Conservation (phyloP, 2,888 invertebrate genomes). For the Gymnoscelis rufifasciata region DNA sequence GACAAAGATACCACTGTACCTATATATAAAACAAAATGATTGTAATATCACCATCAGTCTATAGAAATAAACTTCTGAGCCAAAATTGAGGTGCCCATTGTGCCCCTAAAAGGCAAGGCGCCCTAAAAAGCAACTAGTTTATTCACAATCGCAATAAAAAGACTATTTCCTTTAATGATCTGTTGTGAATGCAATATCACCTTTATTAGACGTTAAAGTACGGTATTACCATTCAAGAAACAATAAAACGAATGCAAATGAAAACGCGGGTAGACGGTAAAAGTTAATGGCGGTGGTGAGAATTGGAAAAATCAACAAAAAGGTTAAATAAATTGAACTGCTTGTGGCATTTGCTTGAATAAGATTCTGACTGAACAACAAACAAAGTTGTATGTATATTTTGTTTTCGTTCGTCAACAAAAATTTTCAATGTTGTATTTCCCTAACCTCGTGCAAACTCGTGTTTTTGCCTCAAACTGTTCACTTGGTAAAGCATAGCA, state of each 20-base stretch:
- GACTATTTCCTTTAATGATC: neutral
- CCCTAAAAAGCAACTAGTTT: neutral
- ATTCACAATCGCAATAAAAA: neutral
- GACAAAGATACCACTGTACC: no score
- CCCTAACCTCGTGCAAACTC: no score
- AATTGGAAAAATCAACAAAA: slow-evolving; percentile 3
- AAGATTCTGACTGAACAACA: neutral
- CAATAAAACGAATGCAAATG: slow-evolving; percentile 27
- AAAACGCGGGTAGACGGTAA: slow-evolving; percentile 13
- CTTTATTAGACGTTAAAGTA: slow-evolving; percentile 20
- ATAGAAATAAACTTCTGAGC: no score
- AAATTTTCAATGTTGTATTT: no score
- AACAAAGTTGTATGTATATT: neutral
- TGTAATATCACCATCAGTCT: no score
- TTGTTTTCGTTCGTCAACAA: no score
- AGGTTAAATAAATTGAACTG: slow-evolving; percentile 1
- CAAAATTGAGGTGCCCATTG: no score
- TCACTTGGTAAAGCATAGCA: no score
- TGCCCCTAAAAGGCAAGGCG: no score
- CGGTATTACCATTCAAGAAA: slow-evolving; percentile 18
- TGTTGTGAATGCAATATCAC: slow-evolving; percentile 5
- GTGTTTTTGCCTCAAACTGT: no score
- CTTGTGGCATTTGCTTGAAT: neutral
- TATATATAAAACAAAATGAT: no score
- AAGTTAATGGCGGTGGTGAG: slow-evolving; percentile 9